Evolutionary conservation across 30 jellyfish, hydroid and myxozoan species (phyloP).

Genomic region (Sanderia malayensis): DNA sequence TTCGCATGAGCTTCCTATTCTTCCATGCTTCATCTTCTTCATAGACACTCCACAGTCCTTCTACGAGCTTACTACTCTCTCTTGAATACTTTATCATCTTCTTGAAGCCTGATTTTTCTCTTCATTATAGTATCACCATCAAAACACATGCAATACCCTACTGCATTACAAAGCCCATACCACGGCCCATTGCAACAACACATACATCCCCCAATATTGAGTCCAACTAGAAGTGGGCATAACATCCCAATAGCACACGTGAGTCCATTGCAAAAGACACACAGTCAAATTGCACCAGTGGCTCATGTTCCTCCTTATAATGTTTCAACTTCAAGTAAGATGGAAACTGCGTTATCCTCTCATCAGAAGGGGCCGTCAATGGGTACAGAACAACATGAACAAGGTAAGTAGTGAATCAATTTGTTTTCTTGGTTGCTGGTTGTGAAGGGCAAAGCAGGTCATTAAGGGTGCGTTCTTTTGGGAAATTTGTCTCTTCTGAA

Average conservation of each 20-base stretch:
- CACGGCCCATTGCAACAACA: conserved; percentile 52
- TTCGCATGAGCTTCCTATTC: too few relatives aligned
- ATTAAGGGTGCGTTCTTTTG: too few relatives aligned
- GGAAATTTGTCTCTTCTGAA: too few relatives aligned
- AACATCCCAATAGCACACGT: conserved; percentile 71
- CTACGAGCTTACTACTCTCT: too few relatives aligned
- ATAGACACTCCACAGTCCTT: too few relatives aligned
- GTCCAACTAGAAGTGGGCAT: conserved; percentile 63
- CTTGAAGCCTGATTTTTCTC: too few relatives aligned
- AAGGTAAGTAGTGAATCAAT: background rate
- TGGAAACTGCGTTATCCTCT: background rate
- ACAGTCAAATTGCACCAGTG: conserved; percentile 30
- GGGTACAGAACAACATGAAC: background rate
- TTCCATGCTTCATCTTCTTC: too few relatives aligned
- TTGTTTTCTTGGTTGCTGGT: too few relatives aligned
- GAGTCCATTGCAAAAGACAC: conserved; percentile 29
- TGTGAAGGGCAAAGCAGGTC: too few relatives aligned
- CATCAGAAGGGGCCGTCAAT: conserved; percentile 7
- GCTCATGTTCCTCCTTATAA: conserved; percentile 5
- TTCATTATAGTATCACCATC: conserved; percentile 50
- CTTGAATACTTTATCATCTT: too few relatives aligned
- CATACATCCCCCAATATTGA: conserved; percentile 7
- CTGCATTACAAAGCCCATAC: conserved; percentile 46
- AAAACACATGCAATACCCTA: conserved; percentile 29
- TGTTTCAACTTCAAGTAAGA: conserved; percentile 11